Conservation (phyloP, 2,797 vertebrate species). For the Poecile montanus region DNA sequence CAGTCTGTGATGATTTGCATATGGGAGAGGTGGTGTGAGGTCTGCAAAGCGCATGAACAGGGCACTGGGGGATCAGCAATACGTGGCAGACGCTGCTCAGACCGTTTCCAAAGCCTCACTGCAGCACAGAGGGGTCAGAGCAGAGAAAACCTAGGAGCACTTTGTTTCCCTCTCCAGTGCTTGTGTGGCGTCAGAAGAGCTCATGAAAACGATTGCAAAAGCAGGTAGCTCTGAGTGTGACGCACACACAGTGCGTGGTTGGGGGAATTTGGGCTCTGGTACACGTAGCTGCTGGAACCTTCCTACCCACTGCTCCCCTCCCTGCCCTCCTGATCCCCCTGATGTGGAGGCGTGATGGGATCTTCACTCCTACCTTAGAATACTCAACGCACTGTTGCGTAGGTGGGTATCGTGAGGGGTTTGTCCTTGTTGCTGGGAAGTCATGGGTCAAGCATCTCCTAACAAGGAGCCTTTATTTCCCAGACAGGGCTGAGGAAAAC, state of each 20-base stretch:
- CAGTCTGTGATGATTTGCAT: neutral
- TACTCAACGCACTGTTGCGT: neutral
- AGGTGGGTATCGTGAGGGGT: neutral
- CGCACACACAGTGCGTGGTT: rapidly evolving
- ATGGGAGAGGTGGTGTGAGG: neutral
- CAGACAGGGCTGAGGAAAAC: neutral
- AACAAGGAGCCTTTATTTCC: neutral
- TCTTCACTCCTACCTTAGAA: neutral
- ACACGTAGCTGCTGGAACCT: rapidly evolving
- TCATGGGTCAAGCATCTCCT: rapidly evolving
- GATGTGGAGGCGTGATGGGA: neutral
- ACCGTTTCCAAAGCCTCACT: neutral
- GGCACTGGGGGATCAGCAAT: neutral
- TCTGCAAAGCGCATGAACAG: rapidly evolving
- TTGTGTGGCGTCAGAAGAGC: neutral
- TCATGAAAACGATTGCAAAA: neutral
- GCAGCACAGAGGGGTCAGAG: neutral
- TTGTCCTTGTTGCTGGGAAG: neutral
- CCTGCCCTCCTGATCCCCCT: neutral
- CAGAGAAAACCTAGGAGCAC: neutral
- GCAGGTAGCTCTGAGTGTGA: neutral
- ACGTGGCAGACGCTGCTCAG: rapidly evolving
- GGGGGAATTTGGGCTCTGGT: neutral
- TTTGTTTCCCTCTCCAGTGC: neutral
- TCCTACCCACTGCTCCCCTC: neutral